Conservation (phyloP, 1,140 invertebrate species). For the Listronotus bonariensis region DNA sequence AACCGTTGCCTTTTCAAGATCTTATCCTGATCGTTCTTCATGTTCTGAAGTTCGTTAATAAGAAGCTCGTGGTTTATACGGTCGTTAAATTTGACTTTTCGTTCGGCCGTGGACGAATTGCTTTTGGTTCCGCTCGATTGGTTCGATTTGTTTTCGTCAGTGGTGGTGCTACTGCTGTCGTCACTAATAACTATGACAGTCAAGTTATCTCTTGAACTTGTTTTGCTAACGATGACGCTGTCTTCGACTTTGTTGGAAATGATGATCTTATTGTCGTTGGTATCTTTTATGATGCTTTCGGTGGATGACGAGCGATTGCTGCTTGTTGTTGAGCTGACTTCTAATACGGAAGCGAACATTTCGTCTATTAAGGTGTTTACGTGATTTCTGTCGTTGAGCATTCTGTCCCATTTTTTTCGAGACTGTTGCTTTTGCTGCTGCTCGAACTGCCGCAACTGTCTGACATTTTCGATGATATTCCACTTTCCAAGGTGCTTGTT, state of each 20-base stretch:
- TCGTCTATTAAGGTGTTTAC: constrained; percentile 53
- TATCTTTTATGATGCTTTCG: constrained; percentile 22
- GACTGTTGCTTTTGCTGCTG: constrained; percentile 6
- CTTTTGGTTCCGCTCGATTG: constrained; percentile 12
- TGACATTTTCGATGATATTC: constrained; percentile 11
- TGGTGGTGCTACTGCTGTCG: constrained; percentile 1
- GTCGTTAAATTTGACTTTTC: constrained; percentile 57
- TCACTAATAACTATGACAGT: constrained; percentile 47
- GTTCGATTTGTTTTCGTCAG: constrained; percentile 3
- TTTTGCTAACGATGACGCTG: constrained; percentile 3
- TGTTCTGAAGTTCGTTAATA: constrained; percentile 62
- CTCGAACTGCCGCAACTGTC: constrained; percentile 1
- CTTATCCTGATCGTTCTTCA: constrained; percentile 58
- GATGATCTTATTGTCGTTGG: constrained; percentile 17
- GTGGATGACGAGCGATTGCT: constrained; percentile 17
- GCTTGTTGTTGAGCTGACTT: constrained; percentile 33
- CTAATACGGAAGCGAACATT: constrained; percentile 53
- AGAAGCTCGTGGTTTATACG: constrained; percentile 64
- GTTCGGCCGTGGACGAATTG: constrained; percentile 51
- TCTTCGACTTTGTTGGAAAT: constrained; percentile 17
- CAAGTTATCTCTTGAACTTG: constrained; percentile 13
- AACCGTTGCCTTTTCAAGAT: constrained; percentile 52
- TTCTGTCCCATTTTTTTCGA: constrained; percentile 36
- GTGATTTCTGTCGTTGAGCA: constrained; percentile 49
- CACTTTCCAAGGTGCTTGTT: constrained; percentile 14